Conservation (phyloP, 2,888 invertebrate genomes). For the Dryocosmus kuriphilus region DNA sequence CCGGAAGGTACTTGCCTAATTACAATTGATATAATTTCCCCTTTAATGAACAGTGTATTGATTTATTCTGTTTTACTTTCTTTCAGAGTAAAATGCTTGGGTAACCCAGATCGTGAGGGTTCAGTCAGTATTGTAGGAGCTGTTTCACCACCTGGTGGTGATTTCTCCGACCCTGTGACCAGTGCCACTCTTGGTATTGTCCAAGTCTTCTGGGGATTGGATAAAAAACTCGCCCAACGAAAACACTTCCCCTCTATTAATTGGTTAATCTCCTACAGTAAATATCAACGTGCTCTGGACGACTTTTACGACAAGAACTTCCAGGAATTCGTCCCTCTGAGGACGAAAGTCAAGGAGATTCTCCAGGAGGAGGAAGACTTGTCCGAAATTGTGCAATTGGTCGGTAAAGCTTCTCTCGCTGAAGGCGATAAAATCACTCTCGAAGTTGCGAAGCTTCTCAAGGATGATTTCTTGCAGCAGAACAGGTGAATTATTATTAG, state of each 20-base stretch:
- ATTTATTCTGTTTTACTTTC: conserved; percentile 14
- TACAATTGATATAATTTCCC: not conserved
- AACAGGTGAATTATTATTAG: too few species aligned
- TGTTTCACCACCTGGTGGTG: conserved; percentile 99
- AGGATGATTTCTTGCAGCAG: conserved; percentile 99
- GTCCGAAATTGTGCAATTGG: conserved; percentile 99
- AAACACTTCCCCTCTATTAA: conserved; percentile 99
- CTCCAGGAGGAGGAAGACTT: conserved; percentile 99
- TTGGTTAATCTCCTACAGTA: conserved; percentile 98
- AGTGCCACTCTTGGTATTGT: conserved; percentile 99
- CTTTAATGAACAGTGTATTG: not conserved
- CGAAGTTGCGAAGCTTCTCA: conserved; percentile 98
- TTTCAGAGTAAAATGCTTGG: conserved; percentile 92
- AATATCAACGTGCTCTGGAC: conserved; percentile 98
- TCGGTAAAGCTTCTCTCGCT: conserved; percentile 98
- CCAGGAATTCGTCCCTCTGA: conserved; percentile 96
- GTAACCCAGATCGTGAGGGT: conserved; percentile 98
- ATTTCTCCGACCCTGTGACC: conserved; percentile 99
- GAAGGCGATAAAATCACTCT: conserved; percentile 99
- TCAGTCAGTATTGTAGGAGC: conserved; percentile 99
- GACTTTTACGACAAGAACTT: conserved; percentile 99
- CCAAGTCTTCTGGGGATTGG: conserved; percentile 99
- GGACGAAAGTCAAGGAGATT: conserved; percentile 97
- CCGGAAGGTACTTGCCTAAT: conserved; percentile 82
- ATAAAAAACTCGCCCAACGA: conserved; percentile 98